Conservation (phyloP, 1,140 invertebrate genomes). For the Pseudomyrmex cubaensis region DNA sequence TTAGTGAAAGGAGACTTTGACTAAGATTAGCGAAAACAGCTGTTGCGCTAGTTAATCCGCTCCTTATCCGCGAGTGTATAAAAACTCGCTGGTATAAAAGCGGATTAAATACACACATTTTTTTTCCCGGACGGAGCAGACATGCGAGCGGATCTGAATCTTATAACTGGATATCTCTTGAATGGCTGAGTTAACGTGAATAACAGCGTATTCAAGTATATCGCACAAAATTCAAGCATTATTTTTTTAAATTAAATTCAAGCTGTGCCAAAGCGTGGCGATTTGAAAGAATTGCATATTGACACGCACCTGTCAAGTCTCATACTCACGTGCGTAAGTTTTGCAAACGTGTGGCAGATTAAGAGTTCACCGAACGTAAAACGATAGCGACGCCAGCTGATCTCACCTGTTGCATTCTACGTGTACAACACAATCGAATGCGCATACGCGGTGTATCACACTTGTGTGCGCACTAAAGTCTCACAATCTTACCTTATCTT, state of each 20-base stretch:
- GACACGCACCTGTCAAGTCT: neutral
- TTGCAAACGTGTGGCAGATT: conserved; percentile 11
- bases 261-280: neutral
- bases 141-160: conserved; percentile 42
- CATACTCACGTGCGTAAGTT: conserved; percentile 17
- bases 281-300: conserved; percentile 5
- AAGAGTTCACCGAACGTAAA: conserved; percentile 21
- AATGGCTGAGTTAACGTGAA: conserved; percentile 53
- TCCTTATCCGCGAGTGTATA: neutral
- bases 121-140: conserved; percentile 8
- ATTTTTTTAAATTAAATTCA: neutral
- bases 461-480: neutral
- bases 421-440: conserved; percentile 11
- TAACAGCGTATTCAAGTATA: conserved; percentile 52
- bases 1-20: conserved; percentile 1
- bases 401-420: conserved; percentile 51
- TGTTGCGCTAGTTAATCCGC: neutral
- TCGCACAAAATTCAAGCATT: neutral
- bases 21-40: neutral
- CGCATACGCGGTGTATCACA: conserved; percentile 2
- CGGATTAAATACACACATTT: conserved; percentile 16
- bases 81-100: conserved; percentile 40
- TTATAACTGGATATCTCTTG: conserved; percentile 52
- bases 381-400: conserved; percentile 36
- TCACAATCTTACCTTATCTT: neutral